Percentiles rank a stretch among this genome's conserved stretches.
Evolutionary conservation across 92 coral and sea anemone species (phyloP).

Genomic region (Parazoanthus darwini): DNA sequence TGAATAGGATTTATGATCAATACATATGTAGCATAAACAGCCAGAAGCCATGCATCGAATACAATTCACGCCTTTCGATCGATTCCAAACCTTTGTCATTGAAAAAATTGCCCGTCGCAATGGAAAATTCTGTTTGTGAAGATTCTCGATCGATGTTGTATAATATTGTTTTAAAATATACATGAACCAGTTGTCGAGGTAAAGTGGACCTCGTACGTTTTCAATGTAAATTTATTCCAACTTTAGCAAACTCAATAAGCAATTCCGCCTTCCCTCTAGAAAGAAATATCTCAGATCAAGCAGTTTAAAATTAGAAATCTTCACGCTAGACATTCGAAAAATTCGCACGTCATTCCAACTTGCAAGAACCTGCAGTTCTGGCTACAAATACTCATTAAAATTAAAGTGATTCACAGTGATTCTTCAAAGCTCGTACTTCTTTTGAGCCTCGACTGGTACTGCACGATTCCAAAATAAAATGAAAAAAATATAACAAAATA

Average conservation of each 20-base stretch:
- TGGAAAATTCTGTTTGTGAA: not conserved
- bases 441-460: not conserved
- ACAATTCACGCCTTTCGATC: not conserved
- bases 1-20: not conserved
- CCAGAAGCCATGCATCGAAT: not conserved
- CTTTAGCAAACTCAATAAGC: not conserved
- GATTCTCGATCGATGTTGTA: not conserved
- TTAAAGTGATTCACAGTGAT: conserved; percentile 3
- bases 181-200: not conserved
- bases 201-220: not conserved
- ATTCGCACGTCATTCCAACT: conserved; percentile 15
- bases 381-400: conserved; percentile 21
- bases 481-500: no score
- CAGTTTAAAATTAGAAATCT: not conserved
- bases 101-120: not conserved
- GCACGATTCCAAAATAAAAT: not conserved
- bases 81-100: not conserved
- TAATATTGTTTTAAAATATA: not conserved
- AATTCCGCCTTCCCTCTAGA: not conserved
- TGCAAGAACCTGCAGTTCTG: conserved; percentile 18
- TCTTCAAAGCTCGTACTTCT: not conserved
- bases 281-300: not conserved
- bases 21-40: not conserved
- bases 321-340: conserved; percentile 11
- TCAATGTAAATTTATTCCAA: not conserved